Evolutionary conservation across 2,797 vertebrate species (phyloP).

Genomic region (Neosilurus mollespiculum): DNA sequence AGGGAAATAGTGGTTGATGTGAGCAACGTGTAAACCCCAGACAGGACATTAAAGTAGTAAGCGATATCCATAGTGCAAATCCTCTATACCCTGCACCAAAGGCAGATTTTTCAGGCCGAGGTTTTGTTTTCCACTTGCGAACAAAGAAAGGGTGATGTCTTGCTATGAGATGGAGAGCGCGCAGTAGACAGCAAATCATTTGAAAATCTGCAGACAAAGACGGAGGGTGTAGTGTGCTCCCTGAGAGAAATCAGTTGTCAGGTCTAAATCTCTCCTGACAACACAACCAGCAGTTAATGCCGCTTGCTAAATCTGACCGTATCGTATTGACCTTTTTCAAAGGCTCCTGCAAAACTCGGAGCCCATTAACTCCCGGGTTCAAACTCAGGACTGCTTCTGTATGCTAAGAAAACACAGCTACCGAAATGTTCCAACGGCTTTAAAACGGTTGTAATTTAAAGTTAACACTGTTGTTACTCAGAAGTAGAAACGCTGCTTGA

Average conservation of each 20-base stretch:
- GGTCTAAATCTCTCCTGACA: slow-evolving; percentile 69
- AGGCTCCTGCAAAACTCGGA: slow-evolving; percentile 48
- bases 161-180: slow-evolving; percentile 40
- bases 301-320: slow-evolving; percentile 70
- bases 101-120: slow-evolving; percentile 2
- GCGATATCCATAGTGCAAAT: slow-evolving; percentile 27
- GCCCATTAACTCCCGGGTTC: slow-evolving; percentile 54
- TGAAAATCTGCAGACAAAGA: slow-evolving; percentile 68
- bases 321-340: slow-evolving; percentile 61
- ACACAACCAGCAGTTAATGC: slow-evolving; percentile 69
- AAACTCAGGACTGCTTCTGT: slow-evolving; percentile 50
- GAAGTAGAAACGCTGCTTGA: neutral
- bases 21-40: slow-evolving; percentile 15
- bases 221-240: slow-evolving; percentile 68
- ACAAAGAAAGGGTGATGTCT: slow-evolving; percentile 47
- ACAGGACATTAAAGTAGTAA: slow-evolving; percentile 24
- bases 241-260: slow-evolving; percentile 75
- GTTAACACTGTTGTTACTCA: slow-evolving; percentile 12
- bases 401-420: slow-evolving; percentile 18
- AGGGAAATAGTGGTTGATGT: slow-evolving; percentile 23
- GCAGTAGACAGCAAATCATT: slow-evolving; percentile 57
- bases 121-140: slow-evolving; percentile 24
- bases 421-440: neutral
- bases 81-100: neutral
- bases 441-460: neutral